Conservation (phyloP, 2,888 invertebrate species). For the Exephanes ischioxanthus region DNA sequence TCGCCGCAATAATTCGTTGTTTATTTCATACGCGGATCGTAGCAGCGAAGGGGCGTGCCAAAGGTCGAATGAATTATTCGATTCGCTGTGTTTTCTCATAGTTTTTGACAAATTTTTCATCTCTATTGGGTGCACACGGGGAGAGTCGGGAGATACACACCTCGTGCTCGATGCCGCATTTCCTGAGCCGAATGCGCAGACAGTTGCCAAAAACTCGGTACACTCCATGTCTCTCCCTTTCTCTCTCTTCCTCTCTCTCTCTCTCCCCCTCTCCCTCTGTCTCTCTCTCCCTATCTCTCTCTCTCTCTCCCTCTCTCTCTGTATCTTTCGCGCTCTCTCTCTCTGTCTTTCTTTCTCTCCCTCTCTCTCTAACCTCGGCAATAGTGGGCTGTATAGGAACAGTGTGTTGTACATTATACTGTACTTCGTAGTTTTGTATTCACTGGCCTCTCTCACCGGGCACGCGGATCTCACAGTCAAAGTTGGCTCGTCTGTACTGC, state of each 20-base stretch:
- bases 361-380: not conserved
- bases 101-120: constrained; percentile 1
- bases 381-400: constrained; percentile 13
- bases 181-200: constrained; percentile 73
- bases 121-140: not conserved
- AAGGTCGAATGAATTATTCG: not conserved
- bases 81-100: not conserved
- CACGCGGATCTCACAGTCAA: constrained; percentile 43
- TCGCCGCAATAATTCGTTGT: constrained; percentile 35
- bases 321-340: no score
- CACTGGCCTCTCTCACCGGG: constrained; percentile 16
- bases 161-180: constrained; percentile 67
- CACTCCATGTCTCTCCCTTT: constrained; percentile 1
- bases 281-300: not conserved
- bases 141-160: not conserved
- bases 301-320: not conserved
- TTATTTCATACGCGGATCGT: not conserved
- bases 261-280: no score
- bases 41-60: not conserved
- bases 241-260: not conserved
- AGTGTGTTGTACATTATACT: constrained; percentile 39
- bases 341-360: not conserved
- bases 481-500: constrained; percentile 50
- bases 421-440: constrained; percentile 40
- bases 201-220: constrained; percentile 73